Conservation (phyloP, 2,797 vertebrate genomes). For the Sciurus carolinensis region DNA sequence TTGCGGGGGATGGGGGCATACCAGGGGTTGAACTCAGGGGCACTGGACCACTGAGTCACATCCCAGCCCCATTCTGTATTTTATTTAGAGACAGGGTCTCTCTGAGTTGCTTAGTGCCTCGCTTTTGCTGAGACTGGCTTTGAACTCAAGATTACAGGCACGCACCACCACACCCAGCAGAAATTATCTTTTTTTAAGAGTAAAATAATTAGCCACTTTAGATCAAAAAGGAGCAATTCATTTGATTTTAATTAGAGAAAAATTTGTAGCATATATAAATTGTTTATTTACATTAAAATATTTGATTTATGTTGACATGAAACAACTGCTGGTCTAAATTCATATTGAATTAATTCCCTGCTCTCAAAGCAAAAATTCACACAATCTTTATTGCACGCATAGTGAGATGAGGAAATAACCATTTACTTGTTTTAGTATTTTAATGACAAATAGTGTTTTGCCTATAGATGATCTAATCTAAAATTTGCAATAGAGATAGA, state of each 20-base stretch:
- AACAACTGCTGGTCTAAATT: conserved; percentile 32
- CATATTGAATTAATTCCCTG: neutral
- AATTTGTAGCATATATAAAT: neutral
- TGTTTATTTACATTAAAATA: conserved; percentile 63
- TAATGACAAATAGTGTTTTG: conserved; percentile 32
- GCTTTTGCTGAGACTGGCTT: no score
- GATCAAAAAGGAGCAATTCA: conserved; percentile 54
- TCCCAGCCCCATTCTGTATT: no score
- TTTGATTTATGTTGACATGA: conserved; percentile 54
- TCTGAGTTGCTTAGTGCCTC: no score
- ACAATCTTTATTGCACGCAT: neutral
- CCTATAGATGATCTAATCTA: neutral
- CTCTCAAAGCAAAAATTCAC: neutral
- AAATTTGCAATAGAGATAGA: neutral
- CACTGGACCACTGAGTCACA: no score
- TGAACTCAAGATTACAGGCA: no score
- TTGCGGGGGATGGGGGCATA: no score
- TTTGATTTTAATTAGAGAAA: conserved; percentile 59
- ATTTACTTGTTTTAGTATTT: neutral
- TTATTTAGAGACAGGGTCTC: no score
- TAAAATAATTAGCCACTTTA: conserved; percentile 12
- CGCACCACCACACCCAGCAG: no score
- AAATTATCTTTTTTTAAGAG: neutral
- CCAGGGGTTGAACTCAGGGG: no score
- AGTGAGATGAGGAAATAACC: neutral